A percentile compares a stretch with the other conserved stretches of the same genome.
phyloP scores from a whole-genome alignment of 2,113 vertebrate species.

The Ophthalmotilapia sp. region DNA sequence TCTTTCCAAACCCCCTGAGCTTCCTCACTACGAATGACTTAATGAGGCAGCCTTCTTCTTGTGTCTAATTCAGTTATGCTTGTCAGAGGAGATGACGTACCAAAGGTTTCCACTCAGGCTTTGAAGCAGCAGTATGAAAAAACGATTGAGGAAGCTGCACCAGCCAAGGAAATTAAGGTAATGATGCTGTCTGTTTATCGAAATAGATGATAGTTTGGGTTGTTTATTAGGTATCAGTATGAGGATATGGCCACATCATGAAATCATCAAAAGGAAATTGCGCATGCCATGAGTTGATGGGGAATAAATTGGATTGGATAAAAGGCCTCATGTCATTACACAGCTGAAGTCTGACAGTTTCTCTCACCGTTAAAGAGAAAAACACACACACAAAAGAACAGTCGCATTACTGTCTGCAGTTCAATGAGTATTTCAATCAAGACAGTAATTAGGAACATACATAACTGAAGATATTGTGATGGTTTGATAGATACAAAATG shows the following conservation, averaged over 20 bases:
- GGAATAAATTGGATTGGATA: slow-evolving; percentile 24
- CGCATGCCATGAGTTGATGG: background rate
- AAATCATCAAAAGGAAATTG: slow-evolving; percentile 29
- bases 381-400: background rate
- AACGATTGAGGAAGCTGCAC: slow-evolving; percentile 69
- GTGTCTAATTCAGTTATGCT: slow-evolving; percentile 73
- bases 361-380: background rate
- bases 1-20: slow-evolving; percentile 42
- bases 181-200: slow-evolving; percentile 40
- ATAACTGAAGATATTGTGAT: background rate
- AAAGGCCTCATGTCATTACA: slow-evolving; percentile 2
- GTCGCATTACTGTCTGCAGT: background rate
- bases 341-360: background rate
- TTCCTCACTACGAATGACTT: slow-evolving; percentile 42
- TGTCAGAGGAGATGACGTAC: slow-evolving; percentile 77
- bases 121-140: slow-evolving; percentile 94
- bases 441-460: background rate
- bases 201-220: background rate
- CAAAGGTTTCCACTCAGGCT: slow-evolving; percentile 84
- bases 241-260: slow-evolving; percentile 10
- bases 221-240: background rate
- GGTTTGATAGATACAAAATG: background rate
- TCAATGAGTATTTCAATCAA: slow-evolving; percentile 3
- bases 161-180: slow-evolving; percentile 90
- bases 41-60: slow-evolving; percentile 59